These are phyloP conservation scores for Anguilla rostrata DNA, from an alignment of 2,113 vertebrate species.

Conservation along the genomic window DNA sequence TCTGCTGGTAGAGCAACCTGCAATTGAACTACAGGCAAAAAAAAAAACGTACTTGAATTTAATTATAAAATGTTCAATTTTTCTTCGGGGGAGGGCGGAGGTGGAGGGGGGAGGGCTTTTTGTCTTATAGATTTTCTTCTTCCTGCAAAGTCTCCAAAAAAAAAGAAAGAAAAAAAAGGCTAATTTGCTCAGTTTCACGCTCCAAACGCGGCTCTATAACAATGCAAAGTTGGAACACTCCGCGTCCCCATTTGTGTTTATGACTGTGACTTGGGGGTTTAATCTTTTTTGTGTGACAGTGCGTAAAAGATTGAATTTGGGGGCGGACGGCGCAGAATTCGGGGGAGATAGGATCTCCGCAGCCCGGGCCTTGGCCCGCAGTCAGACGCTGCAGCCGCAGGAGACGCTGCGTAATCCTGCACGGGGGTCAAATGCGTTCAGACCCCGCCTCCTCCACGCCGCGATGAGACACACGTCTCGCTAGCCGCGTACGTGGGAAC, in stretches of 20 bases:
- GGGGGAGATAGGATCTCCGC: slow-evolving; percentile 46
- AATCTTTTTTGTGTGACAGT: slow-evolving; percentile 66
- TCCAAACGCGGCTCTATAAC: slow-evolving; percentile 47
- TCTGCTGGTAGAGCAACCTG: slow-evolving; percentile 37
- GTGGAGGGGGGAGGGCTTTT: too few relatives aligned
- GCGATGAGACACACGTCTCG: too few relatives aligned
- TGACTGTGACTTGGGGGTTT: slow-evolving; percentile 64
- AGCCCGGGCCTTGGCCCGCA: slow-evolving; percentile 42
- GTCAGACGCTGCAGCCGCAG: slow-evolving; percentile 24
- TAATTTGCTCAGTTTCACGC: slow-evolving; percentile 48
- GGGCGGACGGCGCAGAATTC: slow-evolving; percentile 49
- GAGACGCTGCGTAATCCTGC: neutral
- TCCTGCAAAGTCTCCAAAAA: slow-evolving; percentile 42
- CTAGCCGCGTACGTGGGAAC: slow-evolving; percentile 20
- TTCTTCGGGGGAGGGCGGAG: slow-evolving; percentile 58
- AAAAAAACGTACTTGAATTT: slow-evolving; percentile 62
- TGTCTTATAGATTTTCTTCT: slow-evolving; percentile 39
- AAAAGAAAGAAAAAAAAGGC: slow-evolving; percentile 12
- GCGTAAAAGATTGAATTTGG: slow-evolving; percentile 56
- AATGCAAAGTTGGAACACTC: slow-evolving; percentile 55
- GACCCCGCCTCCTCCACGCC: too few relatives aligned
- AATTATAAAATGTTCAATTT: slow-evolving; percentile 63
- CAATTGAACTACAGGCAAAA: slow-evolving; percentile 52
- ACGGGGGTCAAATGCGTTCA: neutral
- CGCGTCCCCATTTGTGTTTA: slow-evolving; percentile 44